Base-by-base conservation (phyloP, 2,888 invertebrate species). In the Cremastinae sp. region DNA sequence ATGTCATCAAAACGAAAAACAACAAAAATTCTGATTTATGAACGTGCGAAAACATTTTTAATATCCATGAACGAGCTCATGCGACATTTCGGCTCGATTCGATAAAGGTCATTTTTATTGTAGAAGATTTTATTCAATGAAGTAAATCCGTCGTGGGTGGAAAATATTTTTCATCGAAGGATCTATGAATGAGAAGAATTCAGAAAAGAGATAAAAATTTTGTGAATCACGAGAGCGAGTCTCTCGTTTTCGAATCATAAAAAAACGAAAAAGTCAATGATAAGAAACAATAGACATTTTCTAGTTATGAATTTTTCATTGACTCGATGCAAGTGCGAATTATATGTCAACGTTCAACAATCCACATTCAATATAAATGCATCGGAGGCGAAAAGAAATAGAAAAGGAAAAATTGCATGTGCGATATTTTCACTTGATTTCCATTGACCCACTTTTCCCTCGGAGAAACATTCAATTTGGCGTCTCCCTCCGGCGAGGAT, bases 371-470 rank as follows among this genome's bases (percentile, higher is more conserved):
- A 56, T 58, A 45, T 53, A 51, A 53, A 58, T 65, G 49, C 39
- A 51, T 47, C 59, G 66, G 56, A 49, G 41, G 37, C 61, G 49
- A 39, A 45, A 37, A 55, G 18, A 55, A 58, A 68, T 22, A 16
- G 59, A 65, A 75, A 62, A 58, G 18, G 14, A 43, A 39, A 58
- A 41, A n/a, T n/a, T n/a, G n/a, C n/a, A n/a, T n/a, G 49, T 53
- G 47, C 62, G 51, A 68, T 62, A 70, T 64, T 59, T 53, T 58
- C 28, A 14, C 43, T 12, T 22, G 55, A 74, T 74, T 74, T 65
- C 68, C 74, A 74, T 79, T 74, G 79, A 76, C 79, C 79, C 56
- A 79, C 71, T 74, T 79, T 64, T 61, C 20, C 22, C 41, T 5
- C 28, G 28, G 28, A 16, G 28, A 41, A 59, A 69, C 47, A 69